These are phyloP conservation scores for Cephonodes hylas DNA, from an alignment of 2,888 invertebrate species.

Conservation along the genomic window DNA sequence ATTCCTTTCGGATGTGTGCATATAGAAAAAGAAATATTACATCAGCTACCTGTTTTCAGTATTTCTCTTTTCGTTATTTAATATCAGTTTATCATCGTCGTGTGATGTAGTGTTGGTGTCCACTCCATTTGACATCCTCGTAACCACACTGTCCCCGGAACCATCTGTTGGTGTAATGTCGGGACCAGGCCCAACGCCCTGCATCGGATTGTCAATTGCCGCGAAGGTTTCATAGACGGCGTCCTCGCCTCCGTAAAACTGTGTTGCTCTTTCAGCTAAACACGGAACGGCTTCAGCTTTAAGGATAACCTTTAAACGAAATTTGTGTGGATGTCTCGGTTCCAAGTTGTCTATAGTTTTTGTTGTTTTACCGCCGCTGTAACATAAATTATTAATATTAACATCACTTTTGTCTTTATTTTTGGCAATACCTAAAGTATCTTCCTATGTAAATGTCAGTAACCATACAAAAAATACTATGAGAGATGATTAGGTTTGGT, in stretches of 20 bases:
- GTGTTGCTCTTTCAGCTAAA: constrained; percentile 42
- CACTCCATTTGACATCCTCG: too few relatives aligned
- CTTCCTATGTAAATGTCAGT: too few relatives aligned
- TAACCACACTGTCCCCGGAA: background rate
- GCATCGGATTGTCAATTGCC: constrained; percentile 12
- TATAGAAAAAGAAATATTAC: too few relatives aligned
- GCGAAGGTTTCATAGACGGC: constrained; percentile 35
- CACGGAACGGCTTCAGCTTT: constrained; percentile 44
- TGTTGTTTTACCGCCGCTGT: constrained; percentile 68
- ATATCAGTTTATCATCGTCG: too few relatives aligned
- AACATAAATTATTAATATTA: background rate
- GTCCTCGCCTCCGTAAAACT: constrained; percentile 44
- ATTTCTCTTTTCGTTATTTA: too few relatives aligned
- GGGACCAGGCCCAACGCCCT: background rate
- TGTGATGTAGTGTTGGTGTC: too few relatives aligned
- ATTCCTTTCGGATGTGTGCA: too few relatives aligned
- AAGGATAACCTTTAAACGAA: constrained; percentile 61
- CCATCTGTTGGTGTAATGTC: background rate
- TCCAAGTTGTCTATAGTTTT: constrained; percentile 67
- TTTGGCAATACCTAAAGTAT: too few relatives aligned
- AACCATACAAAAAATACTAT: background rate
- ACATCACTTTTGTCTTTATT: too few relatives aligned
- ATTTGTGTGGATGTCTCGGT: constrained; percentile 73
- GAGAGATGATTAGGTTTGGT: too few relatives aligned
- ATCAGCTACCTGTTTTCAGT: too few relatives aligned